These are phyloP conservation scores for Atherinomorus stipes DNA, from an alignment of 2,113 vertebrate species.

Conservation along the genomic window DNA sequence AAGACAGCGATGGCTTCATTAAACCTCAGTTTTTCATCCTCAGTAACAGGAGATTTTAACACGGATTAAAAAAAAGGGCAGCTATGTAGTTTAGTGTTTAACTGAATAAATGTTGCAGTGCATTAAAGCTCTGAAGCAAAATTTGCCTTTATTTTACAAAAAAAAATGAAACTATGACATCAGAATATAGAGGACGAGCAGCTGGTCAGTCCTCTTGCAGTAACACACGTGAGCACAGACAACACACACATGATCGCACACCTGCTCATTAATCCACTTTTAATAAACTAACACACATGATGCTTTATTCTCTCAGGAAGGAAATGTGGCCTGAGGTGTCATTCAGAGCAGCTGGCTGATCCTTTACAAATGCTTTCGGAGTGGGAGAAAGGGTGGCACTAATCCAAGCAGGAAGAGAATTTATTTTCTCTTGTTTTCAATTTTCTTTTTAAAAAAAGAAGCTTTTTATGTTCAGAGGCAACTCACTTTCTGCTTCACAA, in stretches of 20 bases:
- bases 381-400: conserved; percentile 30
- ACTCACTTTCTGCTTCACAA: not conserved
- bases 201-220: conserved; percentile 12
- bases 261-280: conserved; percentile 44
- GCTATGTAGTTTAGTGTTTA: conserved; percentile 34
- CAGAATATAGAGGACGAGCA: conserved; percentile 13
- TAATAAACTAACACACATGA: conserved; percentile 31
- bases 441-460: not conserved
- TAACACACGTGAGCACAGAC: conserved; percentile 2
- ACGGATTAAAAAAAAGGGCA: conserved; percentile 45
- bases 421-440: conserved; percentile 60
- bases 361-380: conserved; percentile 64
- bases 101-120: conserved; percentile 26
- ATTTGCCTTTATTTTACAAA: not conserved
- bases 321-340: conserved; percentile 19
- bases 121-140: not conserved
- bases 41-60: conserved; percentile 58
- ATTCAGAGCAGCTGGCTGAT: conserved; percentile 64
- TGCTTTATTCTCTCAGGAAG: conserved; percentile 14
- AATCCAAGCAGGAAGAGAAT: conserved; percentile 11
- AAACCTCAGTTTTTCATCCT: conserved; percentile 55
- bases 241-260: conserved; percentile 28
- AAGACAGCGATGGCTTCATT: conserved; percentile 50
- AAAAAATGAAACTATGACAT: not conserved
- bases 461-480: conserved; percentile 22